These are phyloP conservation scores for Bombyx mandarina DNA, from an alignment of 1,140 invertebrate species.

Conservation along the genomic window DNA sequence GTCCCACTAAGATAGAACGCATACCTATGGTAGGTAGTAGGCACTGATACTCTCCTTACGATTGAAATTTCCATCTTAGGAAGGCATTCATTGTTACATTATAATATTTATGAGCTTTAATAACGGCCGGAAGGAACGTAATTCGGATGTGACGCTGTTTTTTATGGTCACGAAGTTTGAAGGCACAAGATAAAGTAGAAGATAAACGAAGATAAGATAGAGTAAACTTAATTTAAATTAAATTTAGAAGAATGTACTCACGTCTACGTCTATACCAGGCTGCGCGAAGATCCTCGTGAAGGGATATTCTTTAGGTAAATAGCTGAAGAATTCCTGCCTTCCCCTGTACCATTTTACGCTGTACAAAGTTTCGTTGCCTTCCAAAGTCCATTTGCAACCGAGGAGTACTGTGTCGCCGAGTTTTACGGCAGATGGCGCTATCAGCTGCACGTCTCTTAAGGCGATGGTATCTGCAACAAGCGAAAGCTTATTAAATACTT, in stretches of 20 bases:
- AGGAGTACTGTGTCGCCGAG: slow-evolving; percentile 78
- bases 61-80: too few relatives aligned
- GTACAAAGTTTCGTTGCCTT: slow-evolving; percentile 76
- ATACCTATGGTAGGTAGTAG: too few relatives aligned
- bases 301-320: slow-evolving; percentile 75
- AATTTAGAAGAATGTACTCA: slow-evolving; percentile 38
- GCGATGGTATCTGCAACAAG: slow-evolving; percentile 56
- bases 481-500: slow-evolving; percentile 3
- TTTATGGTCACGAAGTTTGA: too few relatives aligned
- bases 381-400: slow-evolving; percentile 81
- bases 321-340: slow-evolving; percentile 79
- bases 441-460: slow-evolving; percentile 49
- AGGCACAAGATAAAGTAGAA: too few relatives aligned
- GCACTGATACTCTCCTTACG: too few relatives aligned
- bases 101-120: too few relatives aligned
- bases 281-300: slow-evolving; percentile 73
- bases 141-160: too few relatives aligned
- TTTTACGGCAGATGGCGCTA: slow-evolving; percentile 76
- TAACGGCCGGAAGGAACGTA: too few relatives aligned
- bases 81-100: too few relatives aligned
- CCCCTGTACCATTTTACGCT: slow-evolving; percentile 90
- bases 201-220: not conserved
- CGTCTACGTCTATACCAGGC: slow-evolving; percentile 74
- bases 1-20: too few relatives aligned
- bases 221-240: not conserved